These are phyloP conservation scores for Montifringilla adamsi DNA, from an alignment of 2,113 vertebrate genomes.

Conservation along the genomic window DNA sequence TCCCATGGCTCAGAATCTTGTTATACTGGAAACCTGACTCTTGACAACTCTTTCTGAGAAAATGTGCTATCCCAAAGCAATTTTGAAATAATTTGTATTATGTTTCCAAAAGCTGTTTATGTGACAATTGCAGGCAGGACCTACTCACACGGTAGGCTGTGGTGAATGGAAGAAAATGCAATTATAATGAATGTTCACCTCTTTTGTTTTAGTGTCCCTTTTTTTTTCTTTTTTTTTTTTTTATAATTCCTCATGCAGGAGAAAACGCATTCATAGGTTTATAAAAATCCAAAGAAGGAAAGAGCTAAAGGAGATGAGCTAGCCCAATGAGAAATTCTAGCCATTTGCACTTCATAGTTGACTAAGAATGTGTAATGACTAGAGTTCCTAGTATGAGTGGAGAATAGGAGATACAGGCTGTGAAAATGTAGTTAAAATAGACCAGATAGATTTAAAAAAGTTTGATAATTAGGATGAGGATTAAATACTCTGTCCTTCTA, in stretches of 20 bases:
- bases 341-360: neutral
- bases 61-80: neutral
- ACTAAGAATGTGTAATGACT: neutral
- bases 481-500: neutral
- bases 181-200: neutral
- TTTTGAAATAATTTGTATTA: neutral
- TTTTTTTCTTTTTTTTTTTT: neutral
- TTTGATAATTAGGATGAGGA: neutral
- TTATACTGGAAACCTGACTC: neutral
- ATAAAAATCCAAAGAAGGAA: neutral
- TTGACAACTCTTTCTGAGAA: neutral
- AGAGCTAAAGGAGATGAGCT: neutral
- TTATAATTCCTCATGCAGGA: neutral
- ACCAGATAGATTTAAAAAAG: neutral
- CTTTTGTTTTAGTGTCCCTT: neutral
- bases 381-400: neutral
- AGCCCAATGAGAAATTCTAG: neutral
- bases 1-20: neutral
- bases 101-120: neutral
- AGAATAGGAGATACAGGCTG: neutral
- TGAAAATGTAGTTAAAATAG: neutral
- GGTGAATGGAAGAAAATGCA: neutral
- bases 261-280: neutral
- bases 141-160: neutral
- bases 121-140: neutral